phyloP scores from a whole-genome alignment of 2,888 invertebrate genomes.

The Cynaeus angustus region DNA sequence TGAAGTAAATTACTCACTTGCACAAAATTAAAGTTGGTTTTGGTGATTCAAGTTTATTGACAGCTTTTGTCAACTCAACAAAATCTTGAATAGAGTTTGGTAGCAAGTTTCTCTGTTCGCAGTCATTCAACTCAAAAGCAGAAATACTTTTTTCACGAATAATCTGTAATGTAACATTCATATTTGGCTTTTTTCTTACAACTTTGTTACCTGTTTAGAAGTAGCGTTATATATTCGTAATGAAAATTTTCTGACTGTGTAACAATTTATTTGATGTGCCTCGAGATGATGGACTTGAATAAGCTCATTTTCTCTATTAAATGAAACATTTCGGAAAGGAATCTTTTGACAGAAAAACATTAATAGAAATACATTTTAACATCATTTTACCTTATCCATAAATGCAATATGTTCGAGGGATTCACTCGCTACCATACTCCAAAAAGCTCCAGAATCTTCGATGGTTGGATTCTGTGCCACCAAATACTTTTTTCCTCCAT shows the following conservation, averaged over 20 bases:
- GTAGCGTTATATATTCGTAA: not conserved
- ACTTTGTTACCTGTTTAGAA: not conserved
- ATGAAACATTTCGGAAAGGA: too few species aligned
- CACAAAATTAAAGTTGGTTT: not conserved
- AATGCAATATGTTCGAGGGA: not conserved
- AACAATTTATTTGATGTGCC: not conserved
- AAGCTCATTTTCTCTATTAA: not conserved
- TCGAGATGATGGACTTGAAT: not conserved
- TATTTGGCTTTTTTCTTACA: not conserved
- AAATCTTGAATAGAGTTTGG: not conserved
- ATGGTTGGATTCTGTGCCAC: not conserved
- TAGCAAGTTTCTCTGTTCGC: not conserved
- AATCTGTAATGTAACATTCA: not conserved
- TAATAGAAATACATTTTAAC: too few species aligned
- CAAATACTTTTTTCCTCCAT: not conserved
- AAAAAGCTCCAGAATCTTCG: not conserved
- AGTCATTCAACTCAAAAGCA: not conserved
- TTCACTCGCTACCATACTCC: constrained; percentile 3
- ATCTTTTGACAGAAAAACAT: too few species aligned
- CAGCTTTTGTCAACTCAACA: not conserved
- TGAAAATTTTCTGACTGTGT: not conserved
- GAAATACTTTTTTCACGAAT: not conserved
- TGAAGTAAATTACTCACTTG: not conserved
- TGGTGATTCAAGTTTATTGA: not conserved
- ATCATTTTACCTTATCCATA: not conserved